These are phyloP conservation scores for Sebastes hubbsi DNA, from an alignment of 2,797 vertebrate species.

Conservation along the genomic window DNA sequence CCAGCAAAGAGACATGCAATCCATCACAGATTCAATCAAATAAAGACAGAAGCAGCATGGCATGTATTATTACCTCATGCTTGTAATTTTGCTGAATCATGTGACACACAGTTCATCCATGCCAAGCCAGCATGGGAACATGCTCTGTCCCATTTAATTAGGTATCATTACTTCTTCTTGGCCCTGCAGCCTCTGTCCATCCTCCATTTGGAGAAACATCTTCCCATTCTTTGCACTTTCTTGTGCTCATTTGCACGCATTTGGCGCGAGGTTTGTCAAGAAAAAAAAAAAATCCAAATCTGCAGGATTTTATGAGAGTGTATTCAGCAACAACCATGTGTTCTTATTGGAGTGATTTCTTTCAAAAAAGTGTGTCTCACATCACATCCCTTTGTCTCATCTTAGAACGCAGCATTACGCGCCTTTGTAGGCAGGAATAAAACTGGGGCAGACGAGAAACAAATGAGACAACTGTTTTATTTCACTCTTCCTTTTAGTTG, in stretches of 20 bases:
- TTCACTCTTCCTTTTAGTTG: background rate
- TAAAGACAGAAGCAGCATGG: conserved; percentile 2
- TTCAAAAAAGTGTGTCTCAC: conserved; percentile 15
- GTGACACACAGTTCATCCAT: background rate
- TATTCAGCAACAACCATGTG: conserved; percentile 36
- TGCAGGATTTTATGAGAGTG: conserved; percentile 8
- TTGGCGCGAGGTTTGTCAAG: conserved; percentile 28
- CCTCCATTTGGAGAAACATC: conserved; percentile 49
- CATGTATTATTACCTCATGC: conserved; percentile 24
- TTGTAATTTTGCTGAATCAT: conserved; percentile 51
- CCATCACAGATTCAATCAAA: background rate
- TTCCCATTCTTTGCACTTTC: conserved; percentile 8
- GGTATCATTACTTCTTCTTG: conserved; percentile 57
- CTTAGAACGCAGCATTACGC: background rate
- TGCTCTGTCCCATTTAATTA: conserved; percentile 68
- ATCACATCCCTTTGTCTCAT: conserved; percentile 16
- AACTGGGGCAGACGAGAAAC: conserved; percentile 23
- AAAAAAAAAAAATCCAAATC: conserved; percentile 24
- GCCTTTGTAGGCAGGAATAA: conserved; percentile 27
- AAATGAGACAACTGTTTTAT: conserved; percentile 13
- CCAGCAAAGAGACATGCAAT: conserved; percentile 11
- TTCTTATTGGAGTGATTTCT: conserved; percentile 16
- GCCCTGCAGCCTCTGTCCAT: conserved; percentile 8
- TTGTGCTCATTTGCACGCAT: conserved; percentile 18
- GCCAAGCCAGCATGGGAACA: conserved; percentile 47